Percentiles rank a stretch among this genome's conserved stretches.
Evolutionary conservation across 2,113 vertebrate genomes (phyloP).

Genomic region (Cololabis saira): DNA sequence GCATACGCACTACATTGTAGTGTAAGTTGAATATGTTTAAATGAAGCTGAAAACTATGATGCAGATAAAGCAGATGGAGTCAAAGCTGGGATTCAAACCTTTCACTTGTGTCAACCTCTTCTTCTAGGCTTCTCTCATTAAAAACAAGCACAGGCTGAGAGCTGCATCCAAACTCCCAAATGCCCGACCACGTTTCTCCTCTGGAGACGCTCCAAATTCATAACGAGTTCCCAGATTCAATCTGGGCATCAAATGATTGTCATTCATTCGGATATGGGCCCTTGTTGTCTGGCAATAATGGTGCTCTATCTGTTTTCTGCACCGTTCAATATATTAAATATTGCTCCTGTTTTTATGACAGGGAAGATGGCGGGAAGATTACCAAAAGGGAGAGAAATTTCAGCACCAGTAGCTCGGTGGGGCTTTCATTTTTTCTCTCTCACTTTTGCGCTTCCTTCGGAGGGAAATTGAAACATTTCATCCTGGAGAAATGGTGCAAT

Average conservation of each 20-base stretch:
- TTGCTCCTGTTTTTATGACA: slow-evolving; percentile 55
- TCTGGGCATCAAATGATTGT: slow-evolving; percentile 64
- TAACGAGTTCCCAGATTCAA: slow-evolving; percentile 62
- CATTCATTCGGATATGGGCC: slow-evolving; percentile 64
- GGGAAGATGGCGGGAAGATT: slow-evolving; percentile 55
- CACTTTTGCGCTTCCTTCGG: slow-evolving; percentile 38
- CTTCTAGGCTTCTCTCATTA: slow-evolving; percentile 9
- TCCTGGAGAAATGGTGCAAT: slow-evolving; percentile 68
- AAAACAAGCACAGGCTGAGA: slow-evolving; percentile 14
- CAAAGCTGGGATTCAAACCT: background rate
- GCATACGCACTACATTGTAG: too few species aligned
- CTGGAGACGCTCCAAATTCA: slow-evolving; percentile 55
- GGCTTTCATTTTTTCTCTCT: slow-evolving; percentile 16
- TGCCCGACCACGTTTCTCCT: slow-evolving; percentile 46
- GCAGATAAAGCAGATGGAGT: background rate
- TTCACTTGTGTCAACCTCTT: slow-evolving; percentile 4
- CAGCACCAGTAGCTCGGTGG: slow-evolving; percentile 41
- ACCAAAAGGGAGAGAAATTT: slow-evolving; percentile 52
- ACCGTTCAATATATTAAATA: slow-evolving; percentile 64
- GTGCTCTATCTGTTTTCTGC: slow-evolving; percentile 48
- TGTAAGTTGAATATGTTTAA: too few species aligned
- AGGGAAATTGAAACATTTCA: slow-evolving; percentile 79
- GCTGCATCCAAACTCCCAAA: slow-evolving; percentile 40
- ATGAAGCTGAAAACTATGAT: background rate
- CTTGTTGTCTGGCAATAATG: slow-evolving; percentile 55